These are phyloP conservation scores for Progne subis DNA, from an alignment of 2,113 vertebrate species.

Conservation along the genomic window DNA sequence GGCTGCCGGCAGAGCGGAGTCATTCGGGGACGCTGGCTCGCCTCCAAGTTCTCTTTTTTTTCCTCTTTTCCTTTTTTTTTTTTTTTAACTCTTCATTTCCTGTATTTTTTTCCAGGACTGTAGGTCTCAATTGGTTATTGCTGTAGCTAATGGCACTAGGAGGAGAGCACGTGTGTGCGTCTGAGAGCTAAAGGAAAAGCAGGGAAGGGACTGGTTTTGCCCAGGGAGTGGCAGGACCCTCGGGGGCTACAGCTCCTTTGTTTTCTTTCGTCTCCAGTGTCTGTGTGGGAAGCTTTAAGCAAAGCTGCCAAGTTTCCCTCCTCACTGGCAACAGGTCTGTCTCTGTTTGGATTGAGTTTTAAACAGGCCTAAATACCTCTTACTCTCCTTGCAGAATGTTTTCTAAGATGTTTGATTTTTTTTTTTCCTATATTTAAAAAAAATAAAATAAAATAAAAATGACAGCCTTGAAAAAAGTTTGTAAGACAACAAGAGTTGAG, in stretches of 20 bases:
- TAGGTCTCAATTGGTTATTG: slow-evolving; percentile 27
- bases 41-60: background rate
- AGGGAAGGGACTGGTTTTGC: background rate
- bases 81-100: slow-evolving; percentile 47
- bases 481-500: background rate
- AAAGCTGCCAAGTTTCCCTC: slow-evolving; percentile 44
- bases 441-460: background rate
- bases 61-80: background rate
- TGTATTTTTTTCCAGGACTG: slow-evolving; percentile 54
- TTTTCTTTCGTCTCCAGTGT: background rate
- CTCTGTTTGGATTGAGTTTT: background rate
- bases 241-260: slow-evolving; percentile 19
- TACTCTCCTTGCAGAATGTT: background rate
- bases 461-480: background rate
- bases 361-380: background rate
- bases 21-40: slow-evolving; percentile 67
- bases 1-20: slow-evolving; percentile 38
- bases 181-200: slow-evolving; percentile 11
- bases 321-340: slow-evolving; percentile 35
- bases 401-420: background rate
- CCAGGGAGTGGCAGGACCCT: slow-evolving; percentile 30
- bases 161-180: background rate
- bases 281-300: slow-evolving; percentile 40
- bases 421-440: background rate
- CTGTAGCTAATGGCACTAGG: background rate